Evolutionary conservation across 2,888 invertebrate genomes (phyloP).

Genomic region (Pristionchus maxplancki): DNA sequence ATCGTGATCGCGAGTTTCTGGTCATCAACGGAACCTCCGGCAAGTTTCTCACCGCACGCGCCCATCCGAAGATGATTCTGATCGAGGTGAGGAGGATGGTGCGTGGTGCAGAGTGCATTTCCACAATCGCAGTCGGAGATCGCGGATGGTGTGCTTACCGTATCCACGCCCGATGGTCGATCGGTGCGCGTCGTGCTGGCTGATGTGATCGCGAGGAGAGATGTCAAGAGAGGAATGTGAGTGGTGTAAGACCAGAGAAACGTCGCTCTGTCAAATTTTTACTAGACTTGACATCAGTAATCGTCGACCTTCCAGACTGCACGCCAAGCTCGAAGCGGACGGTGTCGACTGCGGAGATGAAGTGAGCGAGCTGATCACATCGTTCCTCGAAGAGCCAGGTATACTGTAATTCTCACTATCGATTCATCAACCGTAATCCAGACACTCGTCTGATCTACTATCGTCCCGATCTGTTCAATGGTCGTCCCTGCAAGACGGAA

Average conservation of each 20-base stretch:
- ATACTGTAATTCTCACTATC: constrained; percentile 12
- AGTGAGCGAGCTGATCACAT: constrained; percentile 62
- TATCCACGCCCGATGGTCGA: constrained; percentile 54
- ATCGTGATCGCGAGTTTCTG: constrained; percentile 67
- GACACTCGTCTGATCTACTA: constrained; percentile 69
- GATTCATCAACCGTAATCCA: constrained; percentile 1
- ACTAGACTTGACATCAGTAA: neutral
- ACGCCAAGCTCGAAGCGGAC: constrained; percentile 61
- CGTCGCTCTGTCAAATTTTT: neutral
- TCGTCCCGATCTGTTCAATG: constrained; percentile 67
- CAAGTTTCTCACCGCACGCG: constrained; percentile 59
- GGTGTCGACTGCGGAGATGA: constrained; percentile 74
- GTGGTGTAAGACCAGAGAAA: neutral
- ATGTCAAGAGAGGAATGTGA: constrained; percentile 60
- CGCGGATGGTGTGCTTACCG: constrained; percentile 54
- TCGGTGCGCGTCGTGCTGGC: constrained; percentile 55
- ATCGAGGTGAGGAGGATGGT: constrained; percentile 53
- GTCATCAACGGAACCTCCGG: constrained; percentile 64
- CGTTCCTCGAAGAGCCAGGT: constrained; percentile 60
- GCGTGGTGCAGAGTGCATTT: neutral
- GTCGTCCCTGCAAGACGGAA: constrained; percentile 62
- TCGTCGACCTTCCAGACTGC: constrained; percentile 20
- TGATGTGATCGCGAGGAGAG: constrained; percentile 55
- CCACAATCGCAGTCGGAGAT: constrained; percentile 53
- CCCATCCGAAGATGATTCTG: constrained; percentile 62